Base-by-base conservation (phyloP, 2,888 invertebrate genomes). In the Stenodema calcarata region DNA sequence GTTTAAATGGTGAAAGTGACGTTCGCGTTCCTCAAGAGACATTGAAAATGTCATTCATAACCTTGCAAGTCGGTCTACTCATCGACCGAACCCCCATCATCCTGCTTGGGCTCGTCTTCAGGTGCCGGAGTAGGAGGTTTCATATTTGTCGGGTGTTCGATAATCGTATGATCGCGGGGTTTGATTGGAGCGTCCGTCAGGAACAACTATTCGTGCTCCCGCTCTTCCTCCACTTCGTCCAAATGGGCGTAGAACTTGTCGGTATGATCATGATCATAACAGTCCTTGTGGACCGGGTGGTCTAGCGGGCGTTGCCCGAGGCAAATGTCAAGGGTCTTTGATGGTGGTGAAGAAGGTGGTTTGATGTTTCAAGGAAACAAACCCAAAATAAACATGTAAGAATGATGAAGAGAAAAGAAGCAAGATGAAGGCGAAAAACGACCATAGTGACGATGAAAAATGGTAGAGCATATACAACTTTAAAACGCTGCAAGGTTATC, bases 61-160 rank as follows among this genome's bases (percentile, higher is more conserved):
- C 62, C 62, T 62, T 62, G 62, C 12, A 42, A 73, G 28, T 84
- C 28, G 12, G 44, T 69, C 70, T 62, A 69, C 41, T 41, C 73
- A 73, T 73, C 35, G 7, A 41, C 6, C 11, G 35, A 73, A 41
- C n/a, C 73, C 30, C 2, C 75, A 18, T 44, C 85, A 4, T 75
- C 76, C 23, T 44, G 70, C 16, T 18, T 23, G 23, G 18, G 41
- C 23, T 82, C 42, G 27, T n/a, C 73, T 0, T 35, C 84, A 0
- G 47, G 70, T 27, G 44, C 12, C 7, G 84, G 84, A 44, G 73
- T 18, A n/a, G 86, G 86, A 18, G 87, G 86, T 70, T 87, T 88
- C 88, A 88, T 88, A 35, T 87, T 87, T 0, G 88, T 88, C 14
- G 88, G 88, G 54, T 88, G 88, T 41, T 85, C 78, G 35, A 88